Conservation (phyloP, 2,888 invertebrate species). For the Apamea sordens region DNA sequence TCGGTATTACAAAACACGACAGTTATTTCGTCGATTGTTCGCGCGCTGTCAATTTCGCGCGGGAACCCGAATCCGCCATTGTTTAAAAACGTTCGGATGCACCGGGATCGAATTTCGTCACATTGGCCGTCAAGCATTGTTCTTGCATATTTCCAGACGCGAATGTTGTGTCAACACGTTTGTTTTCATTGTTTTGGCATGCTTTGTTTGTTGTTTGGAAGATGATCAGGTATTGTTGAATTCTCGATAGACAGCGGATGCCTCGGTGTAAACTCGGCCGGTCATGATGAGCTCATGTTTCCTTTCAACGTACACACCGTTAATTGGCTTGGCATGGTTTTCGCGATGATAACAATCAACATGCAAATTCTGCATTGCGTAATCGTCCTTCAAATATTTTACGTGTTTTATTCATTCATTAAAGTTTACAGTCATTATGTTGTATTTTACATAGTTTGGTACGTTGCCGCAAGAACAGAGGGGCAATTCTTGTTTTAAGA, state of each 20-base stretch:
- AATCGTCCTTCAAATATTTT: constrained; percentile 63
- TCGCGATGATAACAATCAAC: constrained; percentile 61
- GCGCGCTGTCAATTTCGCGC: constrained; percentile 70
- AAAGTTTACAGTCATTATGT: constrained; percentile 32
- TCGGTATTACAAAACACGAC: constrained; percentile 67
- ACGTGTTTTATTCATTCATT: constrained; percentile 57
- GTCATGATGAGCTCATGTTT: constrained; percentile 62
- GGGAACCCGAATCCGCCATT: constrained; percentile 73
- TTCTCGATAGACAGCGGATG: constrained; percentile 63
- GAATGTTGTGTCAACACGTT: constrained; percentile 74
- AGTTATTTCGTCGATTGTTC: constrained; percentile 70
- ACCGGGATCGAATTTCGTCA: constrained; percentile 81
- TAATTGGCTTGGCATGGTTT: constrained; percentile 63
- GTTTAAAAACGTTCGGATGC: constrained; percentile 74
- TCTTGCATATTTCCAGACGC: constrained; percentile 71
- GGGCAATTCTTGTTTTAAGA: no score
- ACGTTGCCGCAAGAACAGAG: constrained; percentile 9
- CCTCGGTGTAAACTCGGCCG: constrained; percentile 55
- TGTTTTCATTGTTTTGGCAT: constrained; percentile 72
- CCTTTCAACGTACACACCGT: constrained; percentile 44
- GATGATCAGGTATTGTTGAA: constrained; percentile 68
- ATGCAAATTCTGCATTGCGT: constrained; percentile 60
- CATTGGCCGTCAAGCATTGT: constrained; percentile 77
- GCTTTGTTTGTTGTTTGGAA: constrained; percentile 66
- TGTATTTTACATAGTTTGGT: constrained; percentile 3